Conservation (phyloP, 2,888 invertebrate species). For the Latrodectus elegans region DNA sequence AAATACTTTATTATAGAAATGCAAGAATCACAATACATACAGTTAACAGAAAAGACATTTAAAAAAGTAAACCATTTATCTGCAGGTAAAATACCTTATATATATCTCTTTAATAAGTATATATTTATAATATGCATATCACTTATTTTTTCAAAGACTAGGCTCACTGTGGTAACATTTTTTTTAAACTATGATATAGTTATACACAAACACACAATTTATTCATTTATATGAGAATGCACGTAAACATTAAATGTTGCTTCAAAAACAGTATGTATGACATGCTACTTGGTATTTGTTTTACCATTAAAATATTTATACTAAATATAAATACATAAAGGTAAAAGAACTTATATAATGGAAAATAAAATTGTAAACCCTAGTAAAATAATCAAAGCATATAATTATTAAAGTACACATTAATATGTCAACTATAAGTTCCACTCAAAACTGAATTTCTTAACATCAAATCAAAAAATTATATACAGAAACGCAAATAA, state of each 20-base stretch:
- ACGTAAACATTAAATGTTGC: constrained; percentile 2
- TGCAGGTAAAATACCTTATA: constrained; percentile 65
- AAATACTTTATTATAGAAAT: constrained; percentile 68
- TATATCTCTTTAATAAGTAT: constrained; percentile 9
- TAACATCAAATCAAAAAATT: too few relatives aligned
- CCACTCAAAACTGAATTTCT: too few relatives aligned
- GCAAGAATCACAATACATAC: constrained; percentile 51
- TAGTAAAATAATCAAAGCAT: too few relatives aligned
- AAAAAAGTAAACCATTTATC: constrained; percentile 60
- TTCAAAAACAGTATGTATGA: constrained; percentile 4
- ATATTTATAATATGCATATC: constrained; percentile 56
- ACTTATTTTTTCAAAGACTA: constrained; percentile 37
- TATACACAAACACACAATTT: constrained; percentile 31
- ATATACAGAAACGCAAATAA: too few relatives aligned
- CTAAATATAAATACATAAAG: too few relatives aligned
- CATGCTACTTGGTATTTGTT: not conserved
- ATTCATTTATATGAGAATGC: constrained; percentile 13
- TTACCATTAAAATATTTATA: too few relatives aligned
- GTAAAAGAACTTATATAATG: too few relatives aligned
- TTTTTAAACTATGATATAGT: constrained; percentile 24
- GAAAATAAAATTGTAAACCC: too few relatives aligned
- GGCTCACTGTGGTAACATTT: constrained; percentile 47
- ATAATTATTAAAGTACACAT: too few relatives aligned
- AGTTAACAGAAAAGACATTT: constrained; percentile 37
- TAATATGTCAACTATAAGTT: too few relatives aligned